Evolutionary conservation across 1,140 invertebrate species (phyloP).

Genomic region (Saccostrea cuccullata): DNA sequence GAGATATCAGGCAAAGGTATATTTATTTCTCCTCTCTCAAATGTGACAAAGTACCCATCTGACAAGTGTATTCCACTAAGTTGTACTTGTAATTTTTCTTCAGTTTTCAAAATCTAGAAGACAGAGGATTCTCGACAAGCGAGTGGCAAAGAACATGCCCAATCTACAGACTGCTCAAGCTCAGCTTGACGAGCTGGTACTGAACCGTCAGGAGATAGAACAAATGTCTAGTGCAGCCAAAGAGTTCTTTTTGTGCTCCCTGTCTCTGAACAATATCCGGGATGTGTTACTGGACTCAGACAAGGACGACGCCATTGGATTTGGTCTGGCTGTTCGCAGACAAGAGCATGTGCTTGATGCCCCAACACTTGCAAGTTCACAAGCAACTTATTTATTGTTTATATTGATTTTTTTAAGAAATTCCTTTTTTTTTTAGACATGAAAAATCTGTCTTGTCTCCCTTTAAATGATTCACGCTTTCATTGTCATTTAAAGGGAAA

Average conservation of each 20-base stretch:
- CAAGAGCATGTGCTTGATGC: constrained; percentile 63
- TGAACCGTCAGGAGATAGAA: constrained; percentile 52
- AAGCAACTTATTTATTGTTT: neutral
- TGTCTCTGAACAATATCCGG: constrained; percentile 61
- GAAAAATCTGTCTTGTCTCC: too few species aligned
- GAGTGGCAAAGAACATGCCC: constrained; percentile 59
- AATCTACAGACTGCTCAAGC: constrained; percentile 52
- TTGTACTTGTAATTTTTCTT: neutral
- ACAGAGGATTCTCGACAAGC: constrained; percentile 61
- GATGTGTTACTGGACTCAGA: constrained; percentile 59
- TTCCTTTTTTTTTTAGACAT: too few species aligned
- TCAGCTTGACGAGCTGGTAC: constrained; percentile 41
- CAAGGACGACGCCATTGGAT: constrained; percentile 60
- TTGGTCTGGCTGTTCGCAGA: constrained; percentile 64
- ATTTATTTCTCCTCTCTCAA: neutral
- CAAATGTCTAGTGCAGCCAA: constrained; percentile 49
- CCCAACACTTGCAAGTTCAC: constrained; percentile 59
- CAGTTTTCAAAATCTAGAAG: constrained; percentile 62
- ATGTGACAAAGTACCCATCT: too few species aligned
- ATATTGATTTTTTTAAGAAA: neutral
- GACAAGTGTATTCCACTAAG: too few species aligned
- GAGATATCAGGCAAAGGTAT: constrained; percentile 62
- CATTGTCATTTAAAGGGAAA: too few species aligned
- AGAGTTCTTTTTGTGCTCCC: constrained; percentile 62
- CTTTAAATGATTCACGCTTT: too few species aligned